Evolutionary conservation across 2,797 vertebrate species (phyloP).

Genomic region (Sebastes jordani): DNA sequence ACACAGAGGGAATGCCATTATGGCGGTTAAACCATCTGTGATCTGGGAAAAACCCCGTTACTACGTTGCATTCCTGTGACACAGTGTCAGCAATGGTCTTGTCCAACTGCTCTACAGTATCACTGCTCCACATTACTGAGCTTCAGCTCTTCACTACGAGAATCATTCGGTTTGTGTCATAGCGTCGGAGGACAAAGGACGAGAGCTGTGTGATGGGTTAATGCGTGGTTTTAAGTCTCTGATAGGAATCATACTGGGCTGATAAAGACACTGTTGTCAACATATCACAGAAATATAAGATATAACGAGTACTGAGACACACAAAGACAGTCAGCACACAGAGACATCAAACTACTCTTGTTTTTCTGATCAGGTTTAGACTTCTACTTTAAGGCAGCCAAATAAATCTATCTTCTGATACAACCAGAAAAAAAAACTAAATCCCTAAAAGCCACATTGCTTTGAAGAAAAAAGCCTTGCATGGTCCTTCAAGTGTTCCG

Average conservation of each 20-base stretch:
- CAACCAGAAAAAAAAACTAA: constrained; percentile 38
- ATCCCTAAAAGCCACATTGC: constrained; percentile 39
- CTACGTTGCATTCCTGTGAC: not conserved
- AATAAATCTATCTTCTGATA: constrained; percentile 47
- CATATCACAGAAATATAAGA: not conserved
- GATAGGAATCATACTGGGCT: constrained; percentile 34
- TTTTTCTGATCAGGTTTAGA: constrained; percentile 15
- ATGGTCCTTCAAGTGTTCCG: constrained; percentile 30
- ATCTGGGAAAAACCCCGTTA: constrained; percentile 22
- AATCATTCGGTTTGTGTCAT: not conserved
- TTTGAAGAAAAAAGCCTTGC: constrained; percentile 47
- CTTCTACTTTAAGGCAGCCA: not conserved
- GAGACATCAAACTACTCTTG: constrained; percentile 8
- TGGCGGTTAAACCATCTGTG: not conserved
- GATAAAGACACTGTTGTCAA: constrained; percentile 8
- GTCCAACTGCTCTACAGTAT: not conserved
- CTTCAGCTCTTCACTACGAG: constrained; percentile 2
- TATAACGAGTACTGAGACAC: not conserved
- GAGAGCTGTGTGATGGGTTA: constrained; percentile 16
- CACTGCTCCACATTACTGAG: constrained; percentile 14
- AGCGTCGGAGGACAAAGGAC: not conserved
- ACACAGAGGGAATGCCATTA: constrained; percentile 3
- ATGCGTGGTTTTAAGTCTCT: constrained; percentile 29
- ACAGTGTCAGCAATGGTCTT: not conserved
- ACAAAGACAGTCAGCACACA: not conserved